Percentiles rank a stretch among this genome's conserved stretches.
phyloP scores from a whole-genome alignment of 2,888 invertebrate genomes.

The Cataglyphis altisquamis region DNA sequence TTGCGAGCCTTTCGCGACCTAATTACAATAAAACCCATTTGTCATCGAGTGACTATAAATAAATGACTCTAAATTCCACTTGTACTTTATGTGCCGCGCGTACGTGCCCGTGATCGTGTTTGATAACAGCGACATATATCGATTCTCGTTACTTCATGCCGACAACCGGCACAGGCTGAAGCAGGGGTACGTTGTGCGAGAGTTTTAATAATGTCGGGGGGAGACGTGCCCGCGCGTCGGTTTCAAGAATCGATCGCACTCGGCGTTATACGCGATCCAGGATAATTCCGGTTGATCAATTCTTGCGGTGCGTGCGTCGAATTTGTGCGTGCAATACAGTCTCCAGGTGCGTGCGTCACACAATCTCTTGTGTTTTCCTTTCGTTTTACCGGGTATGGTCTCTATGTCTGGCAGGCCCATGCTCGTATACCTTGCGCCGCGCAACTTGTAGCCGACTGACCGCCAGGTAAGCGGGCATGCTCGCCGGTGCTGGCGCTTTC shows the following conservation, averaged over 20 bases:
- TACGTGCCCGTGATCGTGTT: conserved; percentile 24
- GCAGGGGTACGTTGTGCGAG: conserved; percentile 6
- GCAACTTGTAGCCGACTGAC: conserved; percentile 80
- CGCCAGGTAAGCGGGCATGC: conserved; percentile 75
- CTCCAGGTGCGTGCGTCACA: conserved; percentile 22
- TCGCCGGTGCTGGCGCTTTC: conserved; percentile 63
- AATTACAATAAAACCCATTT: not conserved
- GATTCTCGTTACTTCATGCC: conserved; percentile 37
- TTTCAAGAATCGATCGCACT: conserved; percentile 33
- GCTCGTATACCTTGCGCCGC: conserved; percentile 78
- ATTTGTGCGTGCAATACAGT: not conserved
- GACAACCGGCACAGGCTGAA: conserved; percentile 13
- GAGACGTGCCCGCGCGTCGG: not conserved
- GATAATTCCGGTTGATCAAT: not conserved
- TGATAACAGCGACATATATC: conserved; percentile 25
- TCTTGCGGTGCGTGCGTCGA: not conserved
- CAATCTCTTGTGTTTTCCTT: not conserved
- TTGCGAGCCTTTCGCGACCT: not conserved
- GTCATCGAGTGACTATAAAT: conserved; percentile 2
- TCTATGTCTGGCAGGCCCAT: conserved; percentile 83
- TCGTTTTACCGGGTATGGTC: conserved; percentile 81
- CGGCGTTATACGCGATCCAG: not conserved
- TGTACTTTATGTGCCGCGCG: not conserved
- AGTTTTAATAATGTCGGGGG: conserved; percentile 29
- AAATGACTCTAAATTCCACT: not conserved